Percentiles rank a stretch among this genome's conserved stretches.
Conservation (phyloP, 2,888 invertebrate species). For the Branchellion lobata region DNA sequence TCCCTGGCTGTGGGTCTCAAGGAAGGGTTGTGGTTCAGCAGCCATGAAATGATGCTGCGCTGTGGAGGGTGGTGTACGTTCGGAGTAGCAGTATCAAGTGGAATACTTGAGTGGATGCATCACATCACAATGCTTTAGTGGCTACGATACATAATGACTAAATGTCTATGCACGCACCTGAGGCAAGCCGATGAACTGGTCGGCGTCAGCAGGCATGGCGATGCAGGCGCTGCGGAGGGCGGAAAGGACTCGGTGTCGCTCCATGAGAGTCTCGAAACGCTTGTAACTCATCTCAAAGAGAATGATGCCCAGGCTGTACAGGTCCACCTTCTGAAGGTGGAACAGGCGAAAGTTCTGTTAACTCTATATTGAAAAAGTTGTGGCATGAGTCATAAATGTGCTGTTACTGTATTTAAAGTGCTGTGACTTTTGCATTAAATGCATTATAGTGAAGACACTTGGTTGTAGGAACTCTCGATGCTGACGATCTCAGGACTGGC, state of each 20-base stretch:
- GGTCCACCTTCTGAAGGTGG: conserved; percentile 70
- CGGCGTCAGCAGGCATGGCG: conserved; percentile 71
- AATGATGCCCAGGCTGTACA: conserved; percentile 84
- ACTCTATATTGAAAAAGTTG: not conserved
- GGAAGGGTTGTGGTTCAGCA: conserved; percentile 81
- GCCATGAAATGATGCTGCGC: conserved; percentile 67
- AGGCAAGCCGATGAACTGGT: conserved; percentile 52
- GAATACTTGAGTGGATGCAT: no score
- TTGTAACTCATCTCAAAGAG: conserved; percentile 85
- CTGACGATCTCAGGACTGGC: conserved; percentile 86
- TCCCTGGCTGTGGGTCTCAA: conserved; percentile 82
- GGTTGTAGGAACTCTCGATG: conserved; percentile 66
- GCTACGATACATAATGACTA: no score
- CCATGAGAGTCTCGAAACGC: conserved; percentile 83
- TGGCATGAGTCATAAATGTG: not conserved
- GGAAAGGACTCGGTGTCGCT: conserved; percentile 75
- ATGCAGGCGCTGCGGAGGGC: conserved; percentile 69
- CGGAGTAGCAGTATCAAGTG: not conserved
- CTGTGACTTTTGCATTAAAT: not conserved
- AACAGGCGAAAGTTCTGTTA: not conserved
- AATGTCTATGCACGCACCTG: conserved; percentile 28
- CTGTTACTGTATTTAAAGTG: not conserved
- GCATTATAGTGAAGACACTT: conserved; percentile 55
- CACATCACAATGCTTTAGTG: no score
- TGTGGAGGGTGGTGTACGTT: conserved; percentile 49